Evolutionary conservation across 2,888 invertebrate species (phyloP).

Genomic region (Mactromeris polynyma): DNA sequence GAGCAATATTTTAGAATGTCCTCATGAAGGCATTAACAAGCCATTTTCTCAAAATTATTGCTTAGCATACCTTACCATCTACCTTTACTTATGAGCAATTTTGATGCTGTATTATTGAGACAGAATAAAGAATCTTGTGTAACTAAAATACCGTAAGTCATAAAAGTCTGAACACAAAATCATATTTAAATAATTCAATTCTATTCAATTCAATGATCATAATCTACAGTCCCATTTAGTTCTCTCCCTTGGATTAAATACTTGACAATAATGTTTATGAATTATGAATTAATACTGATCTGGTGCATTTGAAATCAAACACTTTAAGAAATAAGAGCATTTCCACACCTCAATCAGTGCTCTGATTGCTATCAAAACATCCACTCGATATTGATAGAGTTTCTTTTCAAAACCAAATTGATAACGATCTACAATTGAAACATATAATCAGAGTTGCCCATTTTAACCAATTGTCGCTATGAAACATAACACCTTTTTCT

Average conservation of each 20-base stretch:
- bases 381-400: constrained; percentile 1
- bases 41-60: too few relatives aligned
- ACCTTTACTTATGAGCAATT: too few relatives aligned
- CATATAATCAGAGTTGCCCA: not conserved
- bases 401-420: not conserved
- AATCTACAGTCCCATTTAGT: not conserved
- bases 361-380: not conserved
- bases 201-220: too few relatives aligned
- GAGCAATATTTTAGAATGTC: too few relatives aligned
- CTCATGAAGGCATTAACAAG: too few relatives aligned
- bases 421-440: not conserved
- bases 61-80: too few relatives aligned
- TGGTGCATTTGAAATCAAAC: not conserved
- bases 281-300: not conserved
- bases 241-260: not conserved
- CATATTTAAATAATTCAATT: not conserved
- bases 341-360: not conserved
- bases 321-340: not conserved
- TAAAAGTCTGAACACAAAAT: not conserved
- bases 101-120: too few relatives aligned
- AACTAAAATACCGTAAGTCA: not conserved
- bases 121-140: too few relatives aligned
- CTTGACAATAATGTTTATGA: not conserved
- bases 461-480: not conserved
- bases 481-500: not conserved